Base-by-base conservation (phyloP, 2,888 invertebrate genomes). In the Norana najaformis region DNA sequence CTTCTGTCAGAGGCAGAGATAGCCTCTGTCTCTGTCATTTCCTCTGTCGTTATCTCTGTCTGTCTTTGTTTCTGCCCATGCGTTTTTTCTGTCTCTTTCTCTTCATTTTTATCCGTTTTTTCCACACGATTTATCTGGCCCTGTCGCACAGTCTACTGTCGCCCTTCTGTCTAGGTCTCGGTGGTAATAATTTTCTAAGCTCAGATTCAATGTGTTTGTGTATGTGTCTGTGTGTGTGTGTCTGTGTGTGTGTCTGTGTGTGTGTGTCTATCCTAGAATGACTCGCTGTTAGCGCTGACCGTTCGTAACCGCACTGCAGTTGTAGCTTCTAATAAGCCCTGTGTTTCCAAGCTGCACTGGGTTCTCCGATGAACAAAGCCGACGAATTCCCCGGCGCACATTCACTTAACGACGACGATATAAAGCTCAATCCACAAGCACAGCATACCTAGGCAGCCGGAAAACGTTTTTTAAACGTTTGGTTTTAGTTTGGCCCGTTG, bases 51-150 rank as follows among this genome's bases (percentile, higher is more conserved):
- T 90, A 41, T 88, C 85, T 90, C 14, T 90, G 47, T 88, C 85
- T 90, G 88, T 88, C 88, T 90, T 39, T 90, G 47, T 88, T 53
- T 90, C 11, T 90, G 90, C 20, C 5, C n/a, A n/a, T n/a, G n/a
- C n/a, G n/a, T n/a, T n/a, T n/a, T n/a, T n/a, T 88, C 35, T 90
- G 47, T 88, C 41, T 88, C 35, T 88, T 11, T 88, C 34, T 90
- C 30, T 47, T 20, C 88, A 41, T 90, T 39, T 41, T 82, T 41
- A 18, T 41, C 41, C 18, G 18, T 41, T 41, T 41, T 41, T 41
- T 18, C 18, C 41, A 41, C 14, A 41, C 41, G 41, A 13, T 41
- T 18, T 41, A 13, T 41, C 41, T 13, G 41, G 5, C 41, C 5
- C 16, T 47, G 23, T 23, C 69, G 18, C 8, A n/a, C 69, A 1